Conservation (phyloP, 1,140 invertebrate species). For the Zaprionus lachaisei region DNA sequence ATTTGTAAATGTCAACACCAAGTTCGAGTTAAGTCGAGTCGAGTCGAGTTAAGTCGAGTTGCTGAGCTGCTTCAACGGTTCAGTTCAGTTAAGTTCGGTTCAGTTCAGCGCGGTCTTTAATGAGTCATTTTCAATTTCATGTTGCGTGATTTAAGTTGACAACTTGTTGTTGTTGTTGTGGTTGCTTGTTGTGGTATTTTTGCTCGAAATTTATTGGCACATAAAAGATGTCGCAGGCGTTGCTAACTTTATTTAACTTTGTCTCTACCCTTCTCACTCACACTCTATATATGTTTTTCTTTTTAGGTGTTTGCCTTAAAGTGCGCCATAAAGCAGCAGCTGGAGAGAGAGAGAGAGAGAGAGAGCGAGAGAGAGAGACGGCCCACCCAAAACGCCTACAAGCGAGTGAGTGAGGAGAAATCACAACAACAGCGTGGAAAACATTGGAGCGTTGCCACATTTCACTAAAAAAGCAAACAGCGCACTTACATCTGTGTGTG, state of each 20-base stretch:
- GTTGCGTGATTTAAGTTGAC: constrained; percentile 76
- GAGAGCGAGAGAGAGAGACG: constrained; percentile 10
- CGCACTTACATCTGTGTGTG: constrained; percentile 19
- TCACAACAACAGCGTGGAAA: constrained; percentile 56
- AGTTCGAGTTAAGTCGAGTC: constrained; percentile 32
- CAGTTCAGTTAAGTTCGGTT: constrained; percentile 5
- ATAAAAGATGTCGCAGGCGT: constrained; percentile 80
- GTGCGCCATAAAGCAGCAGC: constrained; percentile 71
- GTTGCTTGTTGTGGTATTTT: constrained; percentile 57
- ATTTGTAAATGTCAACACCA: constrained; percentile 82
- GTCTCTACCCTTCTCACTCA: constrained; percentile 26
- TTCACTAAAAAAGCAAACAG: constrained; percentile 49
- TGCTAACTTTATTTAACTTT: constrained; percentile 78
- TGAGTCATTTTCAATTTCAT: constrained; percentile 76
- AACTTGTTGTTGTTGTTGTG: constrained; percentile 57
- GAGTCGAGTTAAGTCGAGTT: not conserved
- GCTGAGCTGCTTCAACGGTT: not conserved
- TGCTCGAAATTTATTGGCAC: constrained; percentile 71
- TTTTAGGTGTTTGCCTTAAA: constrained; percentile 80
- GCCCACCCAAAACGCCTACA: constrained; percentile 74
- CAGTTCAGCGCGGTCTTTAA: constrained; percentile 51
- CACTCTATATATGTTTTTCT: constrained; percentile 25
- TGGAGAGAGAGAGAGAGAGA: not conserved
- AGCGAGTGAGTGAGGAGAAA: constrained; percentile 55
- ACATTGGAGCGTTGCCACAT: constrained; percentile 62